These are phyloP conservation scores for Cyclargus thomasi DNA, from an alignment of 1,140 invertebrate species.

Conservation along the genomic window DNA sequence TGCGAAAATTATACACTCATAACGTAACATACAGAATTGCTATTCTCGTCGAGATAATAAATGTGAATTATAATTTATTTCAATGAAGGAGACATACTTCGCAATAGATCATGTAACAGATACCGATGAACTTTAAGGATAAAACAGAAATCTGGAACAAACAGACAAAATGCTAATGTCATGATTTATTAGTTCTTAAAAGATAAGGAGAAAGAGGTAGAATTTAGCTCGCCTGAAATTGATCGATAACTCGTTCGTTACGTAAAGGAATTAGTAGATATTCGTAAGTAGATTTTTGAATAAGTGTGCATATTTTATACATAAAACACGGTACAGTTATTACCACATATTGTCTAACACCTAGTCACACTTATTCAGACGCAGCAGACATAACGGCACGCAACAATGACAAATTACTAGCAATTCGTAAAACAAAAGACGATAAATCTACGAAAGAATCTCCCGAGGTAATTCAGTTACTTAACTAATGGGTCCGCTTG, in stretches of 20 bases:
- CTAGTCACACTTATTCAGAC: background rate
- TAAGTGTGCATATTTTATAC: background rate
- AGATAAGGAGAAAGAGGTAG: background rate
- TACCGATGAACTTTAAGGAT: slow-evolving; percentile 3
- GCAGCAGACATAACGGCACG: slow-evolving; percentile 18
- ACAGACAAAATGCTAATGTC: background rate
- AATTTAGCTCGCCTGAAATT: too few relatives aligned
- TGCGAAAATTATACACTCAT: background rate
- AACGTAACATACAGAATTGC: background rate
- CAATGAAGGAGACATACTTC: background rate
- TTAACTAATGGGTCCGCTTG: slow-evolving; percentile 36
- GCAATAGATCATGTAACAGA: slow-evolving; percentile 3
- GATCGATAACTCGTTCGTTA: too few relatives aligned
- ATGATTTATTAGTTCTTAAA: background rate
- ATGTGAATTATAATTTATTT: slow-evolving; percentile 1
- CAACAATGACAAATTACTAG: slow-evolving; percentile 5
- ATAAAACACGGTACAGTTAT: background rate
- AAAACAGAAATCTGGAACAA: background rate
- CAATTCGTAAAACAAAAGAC: slow-evolving; percentile 15
- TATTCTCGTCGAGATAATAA: background rate
- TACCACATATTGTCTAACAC: background rate
- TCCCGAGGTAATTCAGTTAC: slow-evolving; percentile 22
- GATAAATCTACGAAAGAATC: slow-evolving; percentile 35
- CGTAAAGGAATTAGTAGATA: background rate
- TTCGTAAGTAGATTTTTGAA: background rate